Percentiles rank a stretch among this genome's conserved stretches.
phyloP scores from a whole-genome alignment of 2,888 invertebrate species.

The Exephanes ischioxanthus region DNA sequence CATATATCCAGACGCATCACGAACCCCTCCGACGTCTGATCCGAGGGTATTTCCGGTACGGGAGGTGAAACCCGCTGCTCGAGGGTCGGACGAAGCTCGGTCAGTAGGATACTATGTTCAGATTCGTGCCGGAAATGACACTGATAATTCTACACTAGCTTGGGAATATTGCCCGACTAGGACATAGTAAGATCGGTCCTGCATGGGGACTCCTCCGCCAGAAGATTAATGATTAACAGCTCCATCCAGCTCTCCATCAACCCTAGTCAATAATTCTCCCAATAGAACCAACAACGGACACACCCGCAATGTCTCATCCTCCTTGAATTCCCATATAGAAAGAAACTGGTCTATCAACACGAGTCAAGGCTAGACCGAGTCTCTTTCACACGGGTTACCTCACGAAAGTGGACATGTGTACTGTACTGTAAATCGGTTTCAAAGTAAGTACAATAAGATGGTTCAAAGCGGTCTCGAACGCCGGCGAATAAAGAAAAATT shows the following conservation, averaged over 20 bases:
- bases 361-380: background rate
- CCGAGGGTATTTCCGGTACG: slow-evolving; percentile 44
- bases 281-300: background rate
- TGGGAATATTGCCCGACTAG: background rate
- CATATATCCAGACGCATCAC: slow-evolving; percentile 28
- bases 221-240: background rate
- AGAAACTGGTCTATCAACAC: background rate
- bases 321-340: background rate
- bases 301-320: background rate
- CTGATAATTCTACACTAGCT: slow-evolving; percentile 37
- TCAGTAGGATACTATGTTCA: slow-evolving; percentile 47
- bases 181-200: background rate
- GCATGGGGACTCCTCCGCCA: background rate
- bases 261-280: background rate
- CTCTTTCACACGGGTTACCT: background rate
- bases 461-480: background rate
- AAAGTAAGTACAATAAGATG: background rate
- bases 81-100: slow-evolving; percentile 19
- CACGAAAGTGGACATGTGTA: background rate
- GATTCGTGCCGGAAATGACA: slow-evolving; percentile 55
- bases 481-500: background rate
- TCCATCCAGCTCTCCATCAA: background rate
- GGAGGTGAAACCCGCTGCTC: slow-evolving; percentile 17
- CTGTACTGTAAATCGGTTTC: background rate
- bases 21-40: slow-evolving; percentile 18